Evolutionary conservation across 2,888 invertebrate genomes (phyloP).

Genomic region (Pollenia amentaria): DNA sequence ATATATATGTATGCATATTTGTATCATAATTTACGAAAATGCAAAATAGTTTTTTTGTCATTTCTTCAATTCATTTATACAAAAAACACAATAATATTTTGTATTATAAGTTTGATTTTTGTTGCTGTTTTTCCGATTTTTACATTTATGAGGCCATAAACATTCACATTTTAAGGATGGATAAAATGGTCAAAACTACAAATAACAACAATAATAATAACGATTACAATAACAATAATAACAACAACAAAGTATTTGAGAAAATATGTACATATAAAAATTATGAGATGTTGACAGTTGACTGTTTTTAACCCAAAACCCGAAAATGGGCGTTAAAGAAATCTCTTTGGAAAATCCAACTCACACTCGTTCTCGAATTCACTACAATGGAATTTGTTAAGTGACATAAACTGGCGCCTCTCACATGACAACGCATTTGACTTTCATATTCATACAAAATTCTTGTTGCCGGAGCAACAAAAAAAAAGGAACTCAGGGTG

Average conservation of each 20-base stretch:
- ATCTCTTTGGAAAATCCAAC: neutral
- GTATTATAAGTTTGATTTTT: neutral
- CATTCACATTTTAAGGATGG: slow-evolving; percentile 35
- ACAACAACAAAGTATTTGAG: slow-evolving; percentile 19
- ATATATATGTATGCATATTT: neutral
- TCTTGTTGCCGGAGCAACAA: neutral
- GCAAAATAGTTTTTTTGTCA: neutral
- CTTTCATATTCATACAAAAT: neutral
- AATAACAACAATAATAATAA: slow-evolving; percentile 3
- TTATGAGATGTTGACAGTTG: slow-evolving; percentile 49
- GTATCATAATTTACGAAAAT: neutral
- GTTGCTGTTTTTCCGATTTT: neutral
- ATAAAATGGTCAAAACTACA: slow-evolving; percentile 20
- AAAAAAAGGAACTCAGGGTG: slow-evolving; percentile 7
- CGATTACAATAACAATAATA: slow-evolving; percentile 4
- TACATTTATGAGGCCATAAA: slow-evolving; percentile 43
- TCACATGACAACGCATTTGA: slow-evolving; percentile 49
- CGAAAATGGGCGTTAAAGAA: slow-evolving; percentile 8
- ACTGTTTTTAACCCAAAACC: neutral
- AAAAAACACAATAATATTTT: neutral
- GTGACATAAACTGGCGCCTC: slow-evolving; percentile 71
- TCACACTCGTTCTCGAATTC: neutral
- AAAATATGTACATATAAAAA: slow-evolving; percentile 11
- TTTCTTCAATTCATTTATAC: neutral
- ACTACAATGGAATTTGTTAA: slow-evolving; percentile 32